Conservation (phyloP, 2,113 vertebrate genomes). For the Oxyura jamaicensis region DNA sequence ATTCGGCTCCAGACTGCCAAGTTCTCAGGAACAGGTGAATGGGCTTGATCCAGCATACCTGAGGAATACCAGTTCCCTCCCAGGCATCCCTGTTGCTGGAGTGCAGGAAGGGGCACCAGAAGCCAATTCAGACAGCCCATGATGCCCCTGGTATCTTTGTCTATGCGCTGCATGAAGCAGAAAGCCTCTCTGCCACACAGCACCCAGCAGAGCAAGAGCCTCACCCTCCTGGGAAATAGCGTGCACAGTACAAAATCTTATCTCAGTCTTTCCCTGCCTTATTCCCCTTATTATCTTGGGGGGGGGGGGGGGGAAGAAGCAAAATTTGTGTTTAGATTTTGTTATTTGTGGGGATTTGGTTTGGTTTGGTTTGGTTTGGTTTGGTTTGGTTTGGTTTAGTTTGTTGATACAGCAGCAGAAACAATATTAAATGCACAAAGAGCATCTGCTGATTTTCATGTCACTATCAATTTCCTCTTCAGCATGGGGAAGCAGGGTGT, state of each 20-base stretch:
- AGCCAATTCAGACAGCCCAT: neutral
- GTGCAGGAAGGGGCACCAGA: neutral
- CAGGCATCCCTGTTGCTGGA: neutral
- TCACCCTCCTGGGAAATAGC: neutral
- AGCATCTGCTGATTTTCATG: neutral
- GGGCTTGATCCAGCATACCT: neutral
- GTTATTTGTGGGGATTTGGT: neutral
- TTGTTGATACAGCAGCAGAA: neutral
- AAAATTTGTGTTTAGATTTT: neutral
- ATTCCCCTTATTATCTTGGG: neutral
- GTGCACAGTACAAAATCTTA: neutral
- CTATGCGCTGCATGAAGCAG: neutral
- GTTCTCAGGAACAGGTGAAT: neutral
- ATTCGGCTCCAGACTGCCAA: fast-evolving
- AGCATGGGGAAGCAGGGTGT: neutral
- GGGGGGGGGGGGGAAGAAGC: no score
- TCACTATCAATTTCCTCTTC: neutral
- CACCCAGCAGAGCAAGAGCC: neutral
- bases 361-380: no score
- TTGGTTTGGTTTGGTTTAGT: no score
- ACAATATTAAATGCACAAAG: neutral
- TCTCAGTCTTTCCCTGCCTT: neutral
- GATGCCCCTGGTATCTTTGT: neutral
- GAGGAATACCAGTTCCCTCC: neutral
- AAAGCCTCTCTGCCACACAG: neutral